Conservation (phyloP, 2,113 vertebrate genomes). For the Chauna torquata region DNA sequence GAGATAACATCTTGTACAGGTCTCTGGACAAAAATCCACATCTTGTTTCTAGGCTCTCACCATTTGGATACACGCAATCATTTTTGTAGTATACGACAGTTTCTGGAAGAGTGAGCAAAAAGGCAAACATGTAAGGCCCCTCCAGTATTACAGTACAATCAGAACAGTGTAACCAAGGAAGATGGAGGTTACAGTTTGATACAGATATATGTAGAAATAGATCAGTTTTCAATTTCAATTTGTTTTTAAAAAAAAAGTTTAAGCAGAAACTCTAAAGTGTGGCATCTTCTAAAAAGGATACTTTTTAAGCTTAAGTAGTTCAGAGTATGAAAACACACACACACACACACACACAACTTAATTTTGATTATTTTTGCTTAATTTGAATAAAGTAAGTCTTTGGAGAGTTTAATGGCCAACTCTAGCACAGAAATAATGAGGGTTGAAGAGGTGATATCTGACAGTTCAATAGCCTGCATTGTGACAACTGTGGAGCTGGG, state of each 20-base stretch:
- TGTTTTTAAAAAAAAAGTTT: neutral
- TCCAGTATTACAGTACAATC: neutral
- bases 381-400: neutral
- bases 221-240: neutral
- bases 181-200: neutral
- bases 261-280: neutral
- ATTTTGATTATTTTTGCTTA: no score
- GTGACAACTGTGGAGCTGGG: neutral
- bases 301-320: neutral
- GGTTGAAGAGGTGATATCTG: neutral
- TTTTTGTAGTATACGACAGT: neutral
- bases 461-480: neutral
- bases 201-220: neutral
- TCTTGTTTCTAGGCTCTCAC: neutral
- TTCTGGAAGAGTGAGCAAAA: neutral
- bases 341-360: no score
- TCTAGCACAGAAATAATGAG: neutral
- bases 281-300: neutral
- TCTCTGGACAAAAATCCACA: neutral
- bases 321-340: neutral
- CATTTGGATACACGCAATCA: neutral
- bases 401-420: neutral
- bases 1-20: neutral
- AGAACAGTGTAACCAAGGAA: neutral
- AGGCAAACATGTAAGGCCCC: rapidly evolving